Conservation (phyloP, 2,113 vertebrate genomes). For the Cercopithecus mona region DNA sequence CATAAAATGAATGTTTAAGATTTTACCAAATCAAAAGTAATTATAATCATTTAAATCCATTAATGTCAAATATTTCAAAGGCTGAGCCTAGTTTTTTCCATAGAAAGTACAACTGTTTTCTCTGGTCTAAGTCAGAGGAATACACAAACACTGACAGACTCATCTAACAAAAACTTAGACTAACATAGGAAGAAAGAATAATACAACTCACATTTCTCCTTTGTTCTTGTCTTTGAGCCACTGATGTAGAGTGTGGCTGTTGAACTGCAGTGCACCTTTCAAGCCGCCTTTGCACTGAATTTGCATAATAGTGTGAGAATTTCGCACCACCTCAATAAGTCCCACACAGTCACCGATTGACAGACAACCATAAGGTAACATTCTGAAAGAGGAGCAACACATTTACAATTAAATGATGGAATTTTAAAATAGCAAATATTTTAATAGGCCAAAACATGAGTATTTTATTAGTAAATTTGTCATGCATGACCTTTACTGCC, state of each 20-base stretch:
- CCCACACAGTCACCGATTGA: constrained; percentile 98
- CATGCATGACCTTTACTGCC: background rate
- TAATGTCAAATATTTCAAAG: constrained; percentile 37
- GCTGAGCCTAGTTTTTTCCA: background rate
- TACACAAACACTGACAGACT: background rate
- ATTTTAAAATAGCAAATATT: constrained; percentile 52
- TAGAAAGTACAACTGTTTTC: background rate
- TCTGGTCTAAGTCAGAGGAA: background rate
- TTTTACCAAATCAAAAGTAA: constrained; percentile 35
- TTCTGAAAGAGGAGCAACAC: constrained; percentile 84
- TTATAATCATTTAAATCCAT: constrained; percentile 35
- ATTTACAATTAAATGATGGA: background rate
- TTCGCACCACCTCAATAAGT: constrained; percentile 98
- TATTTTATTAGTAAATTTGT: constrained; percentile 21
- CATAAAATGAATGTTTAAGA: background rate
- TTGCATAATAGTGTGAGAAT: constrained; percentile 99
- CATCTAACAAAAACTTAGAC: background rate
- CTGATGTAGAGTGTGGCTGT: constrained; percentile 97
- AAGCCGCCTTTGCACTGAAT: constrained; percentile 99
- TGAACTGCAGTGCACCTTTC: constrained; percentile 98
- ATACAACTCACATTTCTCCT: constrained; percentile 94
- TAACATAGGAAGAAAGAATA: background rate
- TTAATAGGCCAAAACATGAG: background rate
- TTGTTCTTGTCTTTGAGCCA: constrained; percentile 99
- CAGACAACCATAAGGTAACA: constrained; percentile 97